phyloP scores from a whole-genome alignment of 2,888 invertebrate genomes.

The Cotesia congregata region DNA sequence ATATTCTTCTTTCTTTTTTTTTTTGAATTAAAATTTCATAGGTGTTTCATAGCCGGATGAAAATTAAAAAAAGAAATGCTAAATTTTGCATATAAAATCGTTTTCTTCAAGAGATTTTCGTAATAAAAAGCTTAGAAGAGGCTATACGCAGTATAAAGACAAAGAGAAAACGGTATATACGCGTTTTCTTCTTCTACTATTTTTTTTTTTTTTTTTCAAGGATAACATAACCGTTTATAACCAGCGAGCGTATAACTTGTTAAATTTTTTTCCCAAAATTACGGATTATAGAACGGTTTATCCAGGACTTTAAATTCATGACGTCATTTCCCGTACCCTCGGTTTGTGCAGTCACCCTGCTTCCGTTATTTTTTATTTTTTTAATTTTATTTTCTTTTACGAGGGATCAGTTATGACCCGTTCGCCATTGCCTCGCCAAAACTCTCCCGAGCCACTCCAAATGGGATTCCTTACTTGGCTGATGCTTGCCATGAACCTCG shows the following conservation, averaged over 20 bases:
- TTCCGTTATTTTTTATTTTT: constrained; percentile 10
- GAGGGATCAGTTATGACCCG: constrained; percentile 44
- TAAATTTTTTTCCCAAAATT: constrained; percentile 47
- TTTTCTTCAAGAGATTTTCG: background rate
- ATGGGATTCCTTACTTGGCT: constrained; percentile 45
- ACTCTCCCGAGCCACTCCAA: constrained; percentile 34
- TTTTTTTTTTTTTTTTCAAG: constrained; percentile 6
- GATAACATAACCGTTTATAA: constrained; percentile 2
- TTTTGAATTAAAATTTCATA: background rate
- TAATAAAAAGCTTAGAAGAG: background rate
- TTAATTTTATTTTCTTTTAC: constrained; percentile 40
- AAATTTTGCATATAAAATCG: background rate
- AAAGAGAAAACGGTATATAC: constrained; percentile 34
- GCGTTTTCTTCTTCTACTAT: background rate
- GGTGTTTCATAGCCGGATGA: background rate
- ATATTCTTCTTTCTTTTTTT: background rate
- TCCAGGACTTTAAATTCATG: constrained; percentile 51
- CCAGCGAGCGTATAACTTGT: constrained; percentile 43
- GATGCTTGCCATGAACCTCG: constrained; percentile 19
- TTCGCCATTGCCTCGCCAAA: constrained; percentile 44
- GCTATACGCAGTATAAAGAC: background rate
- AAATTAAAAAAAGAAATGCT: background rate
- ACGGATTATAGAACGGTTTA: constrained; percentile 48
- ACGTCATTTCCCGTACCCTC: constrained; percentile 48
- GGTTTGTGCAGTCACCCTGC: constrained; percentile 33